A percentile compares a stretch with the other conserved stretches of the same genome.
Conservation (phyloP, 2,797 vertebrate genomes). For the Chaunax sp. region DNA sequence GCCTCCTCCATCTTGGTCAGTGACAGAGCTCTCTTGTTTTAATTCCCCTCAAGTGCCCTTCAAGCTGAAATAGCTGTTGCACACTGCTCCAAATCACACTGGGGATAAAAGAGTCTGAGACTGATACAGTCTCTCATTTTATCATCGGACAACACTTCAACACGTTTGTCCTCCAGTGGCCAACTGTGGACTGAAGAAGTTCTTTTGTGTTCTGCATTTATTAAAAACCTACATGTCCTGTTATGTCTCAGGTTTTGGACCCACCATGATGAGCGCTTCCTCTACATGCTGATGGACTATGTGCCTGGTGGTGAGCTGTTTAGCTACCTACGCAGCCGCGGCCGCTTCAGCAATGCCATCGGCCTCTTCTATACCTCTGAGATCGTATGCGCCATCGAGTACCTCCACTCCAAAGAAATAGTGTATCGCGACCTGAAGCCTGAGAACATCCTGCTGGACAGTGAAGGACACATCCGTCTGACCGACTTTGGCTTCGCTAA, state of each 20-base stretch:
- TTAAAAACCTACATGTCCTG: neutral
- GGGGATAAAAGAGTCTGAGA: constrained; percentile 26
- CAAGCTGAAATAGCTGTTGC: constrained; percentile 34
- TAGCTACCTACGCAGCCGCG: constrained; percentile 92
- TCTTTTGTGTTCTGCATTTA: neutral
- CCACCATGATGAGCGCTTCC: constrained; percentile 91
- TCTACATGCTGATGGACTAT: constrained; percentile 98
- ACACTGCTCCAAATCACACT: constrained; percentile 14
- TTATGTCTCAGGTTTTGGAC: constrained; percentile 90
- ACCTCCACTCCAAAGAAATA: constrained; percentile 93
- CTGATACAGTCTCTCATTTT: constrained; percentile 28
- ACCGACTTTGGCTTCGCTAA: constrained; percentile 99
- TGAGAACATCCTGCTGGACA: constrained; percentile 96
- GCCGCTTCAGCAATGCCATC: constrained; percentile 89
- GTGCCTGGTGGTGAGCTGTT: constrained; percentile 96
- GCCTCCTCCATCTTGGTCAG: constrained; percentile 59
- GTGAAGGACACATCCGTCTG: constrained; percentile 94
- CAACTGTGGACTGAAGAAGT: neutral
- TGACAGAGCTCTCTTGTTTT: constrained; percentile 46
- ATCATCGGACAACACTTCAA: constrained; percentile 15
- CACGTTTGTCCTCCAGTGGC: neutral
- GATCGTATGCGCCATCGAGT: constrained; percentile 96
- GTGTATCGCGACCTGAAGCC: constrained; percentile 98
- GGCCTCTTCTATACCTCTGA: constrained; percentile 93
- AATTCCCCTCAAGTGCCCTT: constrained; percentile 50